Conservation (phyloP, 1,140 invertebrate species). For the Camponotus pennsylvanicus region DNA sequence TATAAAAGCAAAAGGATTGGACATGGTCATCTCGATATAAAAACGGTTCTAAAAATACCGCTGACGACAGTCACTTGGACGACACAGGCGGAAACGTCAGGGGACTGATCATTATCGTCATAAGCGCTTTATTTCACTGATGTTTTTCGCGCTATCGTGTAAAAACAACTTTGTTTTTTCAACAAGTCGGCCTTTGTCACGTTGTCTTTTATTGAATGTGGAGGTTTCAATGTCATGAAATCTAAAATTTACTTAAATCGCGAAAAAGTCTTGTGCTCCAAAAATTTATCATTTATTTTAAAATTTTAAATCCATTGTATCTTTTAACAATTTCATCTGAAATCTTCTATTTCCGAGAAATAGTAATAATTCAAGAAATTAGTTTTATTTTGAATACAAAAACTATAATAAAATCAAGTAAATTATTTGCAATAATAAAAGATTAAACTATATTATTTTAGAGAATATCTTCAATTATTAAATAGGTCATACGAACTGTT, state of each 20-base stretch:
- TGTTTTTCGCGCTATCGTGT: slow-evolving; percentile 45
- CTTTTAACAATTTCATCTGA: not conserved
- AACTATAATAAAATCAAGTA: not conserved
- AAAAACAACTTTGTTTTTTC: slow-evolving; percentile 47
- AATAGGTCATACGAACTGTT: not conserved
- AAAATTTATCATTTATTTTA: not conserved
- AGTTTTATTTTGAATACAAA: not conserved
- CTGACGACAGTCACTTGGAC: slow-evolving; percentile 17
- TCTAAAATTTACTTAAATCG: not conserved
- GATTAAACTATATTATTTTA: not conserved
- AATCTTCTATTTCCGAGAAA: not conserved
- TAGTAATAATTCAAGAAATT: not conserved
- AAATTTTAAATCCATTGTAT: not conserved
- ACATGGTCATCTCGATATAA: slow-evolving; percentile 36
- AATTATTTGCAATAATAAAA: not conserved
- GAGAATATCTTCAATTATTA: not conserved
- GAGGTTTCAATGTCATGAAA: not conserved
- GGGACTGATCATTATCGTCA: slow-evolving; percentile 57
- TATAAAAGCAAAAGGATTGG: slow-evolving; percentile 12
- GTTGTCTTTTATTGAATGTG: not conserved
- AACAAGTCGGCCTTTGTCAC: slow-evolving; percentile 25
- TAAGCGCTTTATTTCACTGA: slow-evolving; percentile 29
- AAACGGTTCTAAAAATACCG: slow-evolving; percentile 35
- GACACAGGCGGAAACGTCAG: slow-evolving; percentile 14
- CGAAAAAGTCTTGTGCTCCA: not conserved